phyloP scores from a whole-genome alignment of 2,113 vertebrate genomes.

The Dinomys branickii region DNA sequence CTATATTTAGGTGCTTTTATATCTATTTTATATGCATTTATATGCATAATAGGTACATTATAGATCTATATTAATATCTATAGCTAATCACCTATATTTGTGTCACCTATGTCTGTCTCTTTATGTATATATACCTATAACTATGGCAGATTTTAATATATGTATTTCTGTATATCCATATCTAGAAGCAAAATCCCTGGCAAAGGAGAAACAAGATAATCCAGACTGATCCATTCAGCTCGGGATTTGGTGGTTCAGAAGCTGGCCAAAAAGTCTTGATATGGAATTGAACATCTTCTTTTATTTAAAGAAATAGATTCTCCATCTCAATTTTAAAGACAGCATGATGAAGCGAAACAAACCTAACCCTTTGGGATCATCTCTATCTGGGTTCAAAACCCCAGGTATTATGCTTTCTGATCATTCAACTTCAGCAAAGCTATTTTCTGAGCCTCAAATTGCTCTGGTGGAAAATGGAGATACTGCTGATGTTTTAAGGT shows the following conservation, averaged over 20 bases:
- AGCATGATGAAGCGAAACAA: background rate
- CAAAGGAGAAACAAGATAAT: background rate
- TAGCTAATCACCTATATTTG: background rate
- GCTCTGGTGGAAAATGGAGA: background rate
- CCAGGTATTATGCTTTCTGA: background rate
- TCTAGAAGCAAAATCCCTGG: background rate
- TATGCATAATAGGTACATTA: background rate
- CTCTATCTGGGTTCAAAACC: background rate
- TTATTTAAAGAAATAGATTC: background rate
- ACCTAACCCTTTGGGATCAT: background rate
- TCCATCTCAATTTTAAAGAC: background rate
- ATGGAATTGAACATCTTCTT: background rate
- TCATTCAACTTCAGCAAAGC: background rate
- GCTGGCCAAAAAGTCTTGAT: conserved; percentile 1
- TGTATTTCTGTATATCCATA: background rate
- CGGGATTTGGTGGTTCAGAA: background rate
- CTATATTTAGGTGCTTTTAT: background rate
- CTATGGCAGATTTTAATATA: background rate
- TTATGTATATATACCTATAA: background rate
- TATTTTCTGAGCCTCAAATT: conserved; percentile 23
- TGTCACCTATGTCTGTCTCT: background rate
- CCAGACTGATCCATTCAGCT: background rate
- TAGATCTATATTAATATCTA: background rate
- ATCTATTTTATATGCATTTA: background rate
- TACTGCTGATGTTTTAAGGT: background rate